Evolutionary conservation across 2,888 invertebrate species (phyloP), one percentile per base, ranked within the genome.

Genomic region (Andrena dorsata): DNA sequence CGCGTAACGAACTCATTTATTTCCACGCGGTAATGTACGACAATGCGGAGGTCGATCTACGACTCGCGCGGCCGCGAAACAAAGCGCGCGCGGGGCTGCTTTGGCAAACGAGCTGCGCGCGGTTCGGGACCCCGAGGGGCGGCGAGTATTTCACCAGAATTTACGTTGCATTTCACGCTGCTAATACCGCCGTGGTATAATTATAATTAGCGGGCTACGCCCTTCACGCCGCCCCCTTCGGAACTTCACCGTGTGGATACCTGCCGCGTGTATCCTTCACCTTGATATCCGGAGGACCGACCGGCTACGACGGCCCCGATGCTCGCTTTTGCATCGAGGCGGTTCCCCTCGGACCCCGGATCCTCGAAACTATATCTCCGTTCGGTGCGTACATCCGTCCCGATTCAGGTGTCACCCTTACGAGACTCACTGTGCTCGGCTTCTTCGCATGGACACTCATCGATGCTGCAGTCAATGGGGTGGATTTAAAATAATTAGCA

Each of bases 161-260:
- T 92, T 92, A 93, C 93, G 92, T 92, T 89, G 91, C 91, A 91
- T 92, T 93, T 93, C 93, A 91, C 92, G 90, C 93, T 93, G 91
- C 91, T 93, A 93, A 93, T 93, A 91, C 92, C 90, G 90, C 91
- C 89, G 89, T 92, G 88, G 91, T 93, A 92, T 93, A 93, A 93
- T 93, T 93, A 93, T 93, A 93, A 93, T 93, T 93, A 93, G 93
- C 90, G 90, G 90, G 93, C 88, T 91, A 92, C 93, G 93, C 93
- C 93, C 91, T 90, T 90, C 89, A 91, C 91, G 86, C 91, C 93
- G 93, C 93, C 93, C 90, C 90, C 89, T 91, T 89, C 86, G 88
- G 89, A 88, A 82, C 63, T 70, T 79, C 51, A 69, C 82, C 58
- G 66, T 56, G 77, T 49, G 77, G 71, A 80, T 83, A 81, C 83